These are phyloP conservation scores for Cryptomyrus ogoouensis DNA, from an alignment of 2,113 vertebrate genomes.

Conservation along the genomic window DNA sequence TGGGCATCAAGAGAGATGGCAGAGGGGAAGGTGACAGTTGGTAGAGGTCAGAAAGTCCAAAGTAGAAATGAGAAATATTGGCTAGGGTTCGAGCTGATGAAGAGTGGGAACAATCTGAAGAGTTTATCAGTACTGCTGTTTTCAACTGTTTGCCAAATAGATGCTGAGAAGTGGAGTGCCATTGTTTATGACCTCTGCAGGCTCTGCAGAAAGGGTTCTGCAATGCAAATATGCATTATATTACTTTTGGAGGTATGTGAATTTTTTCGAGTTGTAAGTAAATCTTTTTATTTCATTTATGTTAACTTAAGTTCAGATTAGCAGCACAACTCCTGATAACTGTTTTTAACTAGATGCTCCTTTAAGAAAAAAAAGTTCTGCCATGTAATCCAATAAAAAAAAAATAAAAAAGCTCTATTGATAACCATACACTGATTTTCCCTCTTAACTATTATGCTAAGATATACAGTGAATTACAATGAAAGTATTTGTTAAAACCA, in stretches of 20 bases:
- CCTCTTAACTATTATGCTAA: not conserved
- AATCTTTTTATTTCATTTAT: not conserved
- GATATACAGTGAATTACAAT: not conserved
- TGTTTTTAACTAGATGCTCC: not conserved
- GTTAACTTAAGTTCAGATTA: not conserved
- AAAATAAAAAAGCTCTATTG: not conserved
- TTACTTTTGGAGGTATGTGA: not conserved
- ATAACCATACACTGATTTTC: not conserved
- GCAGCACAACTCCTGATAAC: not conserved
- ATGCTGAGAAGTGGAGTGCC: not conserved
- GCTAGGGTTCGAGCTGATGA: not conserved
- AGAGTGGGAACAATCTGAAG: not conserved
- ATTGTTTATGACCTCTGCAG: not conserved
- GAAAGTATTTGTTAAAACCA: not conserved
- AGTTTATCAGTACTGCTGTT: not conserved
- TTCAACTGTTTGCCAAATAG: not conserved
- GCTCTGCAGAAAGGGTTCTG: not conserved
- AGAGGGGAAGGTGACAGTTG: not conserved
- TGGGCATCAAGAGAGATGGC: not conserved
- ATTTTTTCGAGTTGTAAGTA: not conserved
- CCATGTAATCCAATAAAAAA: not conserved
- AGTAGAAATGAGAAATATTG: conserved; percentile 3
- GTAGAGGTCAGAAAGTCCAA: conserved; percentile 7
- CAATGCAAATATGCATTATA: not conserved
- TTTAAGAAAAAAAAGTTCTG: not conserved